Base-by-base conservation (phyloP, 64 coral and sea anemone species). In the Porites lutea region DNA sequence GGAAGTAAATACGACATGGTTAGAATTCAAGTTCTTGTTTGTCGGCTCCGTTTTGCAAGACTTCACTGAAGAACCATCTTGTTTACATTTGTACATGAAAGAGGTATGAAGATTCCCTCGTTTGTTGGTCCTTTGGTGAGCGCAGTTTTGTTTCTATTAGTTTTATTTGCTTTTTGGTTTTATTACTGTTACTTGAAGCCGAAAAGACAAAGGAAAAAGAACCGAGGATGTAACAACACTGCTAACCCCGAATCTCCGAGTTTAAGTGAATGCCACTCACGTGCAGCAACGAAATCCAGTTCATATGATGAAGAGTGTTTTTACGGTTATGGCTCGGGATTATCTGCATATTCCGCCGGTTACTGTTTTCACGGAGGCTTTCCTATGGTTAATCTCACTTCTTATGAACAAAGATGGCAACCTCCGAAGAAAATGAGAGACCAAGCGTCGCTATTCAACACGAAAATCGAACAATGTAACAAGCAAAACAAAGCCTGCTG, bases 311-410 rank as follows among this genome's bases (percentile, higher is more conserved):
- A 84, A 8, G 81, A 84, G 18, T 50, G 15, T 52, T 52, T n/a
- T 68, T 80, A 80, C 27, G 53, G 78, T 14, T 76, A 18, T 16
- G 52, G 19, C 47, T 82, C 79, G 37, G 63, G 18, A 5, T 20
- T 69, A 18, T 68, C 81, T 9, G 6, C 81, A 1, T 84, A 68
- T 67, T 69, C 81, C 6, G 48, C 81, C 47, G 81, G 62, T 50
- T 84, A 84, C 62, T 84, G 81, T 51, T 84, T 84, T 68, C 81
- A 84, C 7, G 81, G 81, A 51, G 81, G 81, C 11, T 84, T 84
- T 51, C 81, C 81, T 48, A 84, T 84, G 73, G 73, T 52, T 14
- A 76, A 45, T 69, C 8, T 19, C 52, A n/a, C 59, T 21, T 51
- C 18, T 65, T 84, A 45, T 84, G 61, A 84, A 68, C 81, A 50